phyloP scores from a whole-genome alignment of 2,888 invertebrate species.

The Pollenia griseotomentosa region DNA sequence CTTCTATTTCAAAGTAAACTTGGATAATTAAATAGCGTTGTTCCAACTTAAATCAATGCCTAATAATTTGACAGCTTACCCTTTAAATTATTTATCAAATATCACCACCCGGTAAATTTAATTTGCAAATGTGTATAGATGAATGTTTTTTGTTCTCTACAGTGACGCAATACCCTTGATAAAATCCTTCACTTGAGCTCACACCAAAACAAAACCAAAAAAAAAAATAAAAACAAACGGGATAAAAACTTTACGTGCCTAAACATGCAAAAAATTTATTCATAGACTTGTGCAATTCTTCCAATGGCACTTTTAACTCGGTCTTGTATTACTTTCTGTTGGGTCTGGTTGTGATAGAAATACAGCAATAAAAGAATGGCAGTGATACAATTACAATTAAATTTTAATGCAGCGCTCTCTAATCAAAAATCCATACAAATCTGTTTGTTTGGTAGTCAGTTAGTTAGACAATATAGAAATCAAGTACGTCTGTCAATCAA shows the following conservation, averaged over 20 bases:
- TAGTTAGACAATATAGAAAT: not conserved
- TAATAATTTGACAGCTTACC: no score
- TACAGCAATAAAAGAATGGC: not conserved
- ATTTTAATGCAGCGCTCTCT: conserved; percentile 11
- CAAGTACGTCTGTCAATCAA: conserved; percentile 2
- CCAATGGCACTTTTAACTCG: not conserved
- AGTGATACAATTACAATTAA: conserved; percentile 34
- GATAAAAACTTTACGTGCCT: conserved; percentile 29
- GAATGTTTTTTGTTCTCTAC: not conserved
- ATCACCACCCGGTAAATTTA: not conserved
- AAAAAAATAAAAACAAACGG: no score
- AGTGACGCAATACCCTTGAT: conserved; percentile 46
- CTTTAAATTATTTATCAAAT: not conserved
- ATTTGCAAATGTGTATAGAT: not conserved
- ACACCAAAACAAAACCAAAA: not conserved
- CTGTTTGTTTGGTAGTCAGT: not conserved
- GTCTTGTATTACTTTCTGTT: not conserved
- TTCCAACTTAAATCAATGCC: no score
- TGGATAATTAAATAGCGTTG: no score
- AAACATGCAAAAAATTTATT: conserved; percentile 27
- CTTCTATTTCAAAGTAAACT: no score
- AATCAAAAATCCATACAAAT: conserved; percentile 1
- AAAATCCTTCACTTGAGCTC: conserved; percentile 33
- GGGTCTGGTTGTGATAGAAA: conserved; percentile 40
- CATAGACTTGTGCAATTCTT: not conserved